A percentile compares a stretch with the other conserved stretches of the same genome.
These are phyloP conservation scores for Gadopsis marmoratus DNA, from an alignment of 2,797 vertebrate genomes.

Conservation along the genomic window DNA sequence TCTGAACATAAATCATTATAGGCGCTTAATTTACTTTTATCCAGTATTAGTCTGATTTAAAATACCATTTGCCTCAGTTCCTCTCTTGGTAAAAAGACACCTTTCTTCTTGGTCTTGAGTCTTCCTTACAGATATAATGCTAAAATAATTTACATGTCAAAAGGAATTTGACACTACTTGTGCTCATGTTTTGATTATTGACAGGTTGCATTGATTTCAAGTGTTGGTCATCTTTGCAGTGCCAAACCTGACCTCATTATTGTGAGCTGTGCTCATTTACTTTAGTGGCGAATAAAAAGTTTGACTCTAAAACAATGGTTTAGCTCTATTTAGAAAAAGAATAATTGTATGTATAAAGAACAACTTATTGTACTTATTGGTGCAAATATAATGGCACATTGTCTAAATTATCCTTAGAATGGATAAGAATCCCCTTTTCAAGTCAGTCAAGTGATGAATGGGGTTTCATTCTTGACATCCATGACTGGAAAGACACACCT, in stretches of 20 bases:
- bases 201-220: not conserved
- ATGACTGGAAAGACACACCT: not conserved
- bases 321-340: not conserved
- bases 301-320: not conserved
- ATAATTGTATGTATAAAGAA: not conserved
- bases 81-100: not conserved
- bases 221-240: not conserved
- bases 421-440: not conserved
- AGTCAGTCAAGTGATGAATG: not conserved
- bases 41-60: not conserved
- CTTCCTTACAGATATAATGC: not conserved
- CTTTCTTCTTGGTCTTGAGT: not conserved
- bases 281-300: not conserved
- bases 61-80: not conserved
- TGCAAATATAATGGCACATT: not conserved
- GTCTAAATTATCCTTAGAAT: not conserved
- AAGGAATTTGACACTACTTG: not conserved
- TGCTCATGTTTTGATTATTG: not conserved
- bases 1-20: not conserved
- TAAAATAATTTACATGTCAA: not conserved
- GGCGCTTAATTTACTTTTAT: not conserved
- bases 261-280: not conserved
- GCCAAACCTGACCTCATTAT: not conserved
- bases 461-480: not conserved
- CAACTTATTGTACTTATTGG: not conserved